Conservation (phyloP, 2,888 invertebrate species). For the Drosophila rubida region DNA sequence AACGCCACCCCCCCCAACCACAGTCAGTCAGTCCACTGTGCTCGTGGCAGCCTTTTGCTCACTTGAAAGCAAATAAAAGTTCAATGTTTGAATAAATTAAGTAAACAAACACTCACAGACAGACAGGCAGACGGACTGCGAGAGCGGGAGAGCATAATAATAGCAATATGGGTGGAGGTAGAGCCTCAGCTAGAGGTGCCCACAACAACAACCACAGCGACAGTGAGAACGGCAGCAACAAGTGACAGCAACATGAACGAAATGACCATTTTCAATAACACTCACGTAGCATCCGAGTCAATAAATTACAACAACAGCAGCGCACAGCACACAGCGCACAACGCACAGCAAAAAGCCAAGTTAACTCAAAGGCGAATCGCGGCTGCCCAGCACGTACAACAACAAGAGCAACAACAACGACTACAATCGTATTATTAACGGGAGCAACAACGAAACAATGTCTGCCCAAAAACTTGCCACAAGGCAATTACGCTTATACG, state of each 20-base stretch:
- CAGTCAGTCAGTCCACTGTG: background rate
- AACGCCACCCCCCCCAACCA: background rate
- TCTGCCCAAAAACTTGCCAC: constrained; percentile 28
- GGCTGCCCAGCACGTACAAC: constrained; percentile 54
- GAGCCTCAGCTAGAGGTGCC: constrained; percentile 22
- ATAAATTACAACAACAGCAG: constrained; percentile 65
- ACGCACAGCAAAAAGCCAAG: background rate
- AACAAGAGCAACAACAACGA: constrained; percentile 26
- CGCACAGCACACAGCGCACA: no score
- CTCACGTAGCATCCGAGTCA: constrained; percentile 76
- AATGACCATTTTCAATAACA: constrained; percentile 78
- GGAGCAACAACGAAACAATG: constrained; percentile 57
- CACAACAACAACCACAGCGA: constrained; percentile 12
- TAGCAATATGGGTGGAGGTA: constrained; percentile 54
- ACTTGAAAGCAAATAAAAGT: constrained; percentile 66
- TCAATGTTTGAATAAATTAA: constrained; percentile 77
- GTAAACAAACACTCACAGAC: constrained; percentile 25
- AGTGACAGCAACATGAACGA: constrained; percentile 50
- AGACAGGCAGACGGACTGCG: background rate
- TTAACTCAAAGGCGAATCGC: constrained; percentile 17
- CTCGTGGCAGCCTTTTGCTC: constrained; percentile 44
- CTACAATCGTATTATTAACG: constrained; percentile 33
- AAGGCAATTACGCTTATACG: constrained; percentile 45
- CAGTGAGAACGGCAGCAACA: constrained; percentile 23
- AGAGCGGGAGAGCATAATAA: constrained; percentile 28